Percentiles rank a stretch among this genome's conserved stretches.
Conservation (phyloP, 2,797 vertebrate species). For the Cyprinodon diabolis region DNA sequence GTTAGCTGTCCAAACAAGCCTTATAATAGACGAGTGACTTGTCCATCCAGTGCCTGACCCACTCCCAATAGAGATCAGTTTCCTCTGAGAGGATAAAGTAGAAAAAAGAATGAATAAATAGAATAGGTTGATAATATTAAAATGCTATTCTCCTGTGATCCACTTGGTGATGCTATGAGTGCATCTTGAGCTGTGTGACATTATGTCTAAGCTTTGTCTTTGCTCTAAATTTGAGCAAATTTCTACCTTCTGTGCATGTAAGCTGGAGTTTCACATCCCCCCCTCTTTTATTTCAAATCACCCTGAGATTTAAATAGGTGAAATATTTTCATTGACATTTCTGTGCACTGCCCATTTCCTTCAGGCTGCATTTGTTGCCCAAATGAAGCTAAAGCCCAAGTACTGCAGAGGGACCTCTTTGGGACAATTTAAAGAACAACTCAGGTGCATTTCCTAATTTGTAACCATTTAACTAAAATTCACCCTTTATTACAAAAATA, state of each 20-base stretch:
- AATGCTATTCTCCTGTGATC: conserved; percentile 21
- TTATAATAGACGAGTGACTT: too few species aligned
- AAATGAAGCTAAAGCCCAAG: not conserved
- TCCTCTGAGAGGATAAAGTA: not conserved
- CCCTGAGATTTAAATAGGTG: not conserved
- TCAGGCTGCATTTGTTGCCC: not conserved
- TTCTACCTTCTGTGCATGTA: not conserved
- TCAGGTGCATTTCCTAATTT: not conserved
- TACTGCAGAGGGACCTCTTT: not conserved
- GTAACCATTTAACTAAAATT: not conserved
- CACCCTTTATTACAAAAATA: not conserved
- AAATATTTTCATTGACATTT: conserved; percentile 5
- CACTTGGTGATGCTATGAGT: conserved; percentile 48
- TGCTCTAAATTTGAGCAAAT: not conserved
- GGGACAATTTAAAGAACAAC: not conserved
- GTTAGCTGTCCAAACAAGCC: too few species aligned
- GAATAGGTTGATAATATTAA: conserved; percentile 46
- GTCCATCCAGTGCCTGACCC: too few species aligned
- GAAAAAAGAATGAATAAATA: conserved; percentile 54
- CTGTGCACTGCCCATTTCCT: not conserved
- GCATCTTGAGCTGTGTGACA: conserved; percentile 9
- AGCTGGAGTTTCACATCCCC: not conserved
- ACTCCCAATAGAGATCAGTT: too few species aligned
- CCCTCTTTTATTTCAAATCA: not conserved
- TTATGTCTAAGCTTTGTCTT: not conserved